Evolutionary conservation across 2,888 invertebrate species (phyloP), one percentile per base, ranked within the genome.

Genomic region (Leucophenga maculata): DNA sequence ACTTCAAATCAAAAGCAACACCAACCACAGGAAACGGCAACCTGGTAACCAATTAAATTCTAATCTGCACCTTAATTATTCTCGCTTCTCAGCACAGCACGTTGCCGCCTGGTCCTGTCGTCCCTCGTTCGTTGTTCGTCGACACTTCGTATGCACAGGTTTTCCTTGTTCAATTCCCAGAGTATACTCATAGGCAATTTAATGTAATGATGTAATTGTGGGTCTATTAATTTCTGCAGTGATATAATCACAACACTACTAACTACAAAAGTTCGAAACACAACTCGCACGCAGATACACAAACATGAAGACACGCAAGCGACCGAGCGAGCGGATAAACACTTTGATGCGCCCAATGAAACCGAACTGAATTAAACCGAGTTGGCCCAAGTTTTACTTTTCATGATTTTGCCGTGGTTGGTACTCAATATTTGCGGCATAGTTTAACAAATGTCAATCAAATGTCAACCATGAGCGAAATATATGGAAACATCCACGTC

Each of bases 381-480:
- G 6, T 46, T 46, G 20, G 64, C 44, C 22, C 8, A 16, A 65
- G 14, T 31, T 60, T 39, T 39, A 57, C n/a, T 39, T 11, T 39
- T 8, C 39, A 39, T 16, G 8, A 18, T 52, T 52, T 52, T 52
- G 11, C 20, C 18, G 14, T 52, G 16, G 9, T n/a, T 50, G 18
- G n/a, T 50, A 50, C n/a, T 50, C n/a, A 22, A 31, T n/a, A 6
- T 32, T 8, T 32, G 14, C 16, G 14, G n/a, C 50, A 52, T 31
- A 65, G 52, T 65, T 65, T 65, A 65, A 52, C 65, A 31, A 52
- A 65, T 32, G 65, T 65, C 65, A 65, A 65, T 65, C 65, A 65
- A 65, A 65, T 65, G 48, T 26, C 64, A 65, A 18, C 62, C 26
- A 8, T 16, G 31, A 59, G 54, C 54, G 18, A 54, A 54, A 54